phyloP scores from a whole-genome alignment of 2,797 vertebrate species.

The Spheniscus humboldti region DNA sequence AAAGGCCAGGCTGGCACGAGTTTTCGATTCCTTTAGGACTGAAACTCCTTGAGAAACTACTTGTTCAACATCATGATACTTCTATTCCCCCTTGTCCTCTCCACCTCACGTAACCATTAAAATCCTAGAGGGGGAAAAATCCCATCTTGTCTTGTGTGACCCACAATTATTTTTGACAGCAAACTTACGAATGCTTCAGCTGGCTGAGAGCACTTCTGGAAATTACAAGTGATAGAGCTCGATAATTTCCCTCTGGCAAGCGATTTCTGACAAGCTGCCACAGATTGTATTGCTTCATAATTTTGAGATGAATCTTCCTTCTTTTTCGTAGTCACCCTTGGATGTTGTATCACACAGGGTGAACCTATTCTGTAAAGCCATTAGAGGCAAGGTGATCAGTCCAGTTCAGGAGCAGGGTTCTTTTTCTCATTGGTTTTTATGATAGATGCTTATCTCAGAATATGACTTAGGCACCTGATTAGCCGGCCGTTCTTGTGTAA shows the following conservation, averaged over 20 bases:
- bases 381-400: not conserved
- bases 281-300: not conserved
- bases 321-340: not conserved
- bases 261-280: not conserved
- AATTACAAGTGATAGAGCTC: not conserved
- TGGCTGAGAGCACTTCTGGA: not conserved
- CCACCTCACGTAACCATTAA: not conserved
- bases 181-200: not conserved
- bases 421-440: not conserved
- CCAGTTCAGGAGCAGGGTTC: not conserved
- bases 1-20: not conserved
- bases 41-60: not conserved
- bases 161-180: not conserved
- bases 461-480: conserved; percentile 14
- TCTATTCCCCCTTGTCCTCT: not conserved
- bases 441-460: not conserved
- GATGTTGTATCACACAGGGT: not conserved
- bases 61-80: not conserved
- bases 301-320: not conserved
- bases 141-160: not conserved
- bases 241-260: not conserved
- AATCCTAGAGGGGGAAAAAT: not conserved
- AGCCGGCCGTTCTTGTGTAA: not conserved
- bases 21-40: not conserved
- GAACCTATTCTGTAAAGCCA: not conserved